Conservation (phyloP, 2,113 vertebrate genomes). For the Chiloscyllium plagiosum region DNA sequence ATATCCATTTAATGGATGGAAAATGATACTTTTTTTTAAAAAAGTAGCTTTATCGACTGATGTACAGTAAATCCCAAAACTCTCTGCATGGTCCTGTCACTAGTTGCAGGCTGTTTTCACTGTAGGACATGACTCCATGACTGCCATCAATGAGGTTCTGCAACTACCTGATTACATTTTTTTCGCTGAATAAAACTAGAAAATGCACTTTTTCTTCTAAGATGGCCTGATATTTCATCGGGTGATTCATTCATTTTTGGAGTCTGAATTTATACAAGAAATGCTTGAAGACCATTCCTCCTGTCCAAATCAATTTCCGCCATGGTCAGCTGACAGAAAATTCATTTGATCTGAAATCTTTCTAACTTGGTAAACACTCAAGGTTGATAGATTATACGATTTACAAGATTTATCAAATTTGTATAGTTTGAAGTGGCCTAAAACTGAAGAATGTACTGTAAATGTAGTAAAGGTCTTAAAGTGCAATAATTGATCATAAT, state of each 20-base stretch:
- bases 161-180: neutral
- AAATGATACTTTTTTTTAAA: neutral
- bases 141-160: neutral
- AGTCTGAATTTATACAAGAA: neutral
- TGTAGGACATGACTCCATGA: neutral
- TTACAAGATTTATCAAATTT: neutral
- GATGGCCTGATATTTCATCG: neutral
- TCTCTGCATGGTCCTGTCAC: neutral
- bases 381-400: neutral
- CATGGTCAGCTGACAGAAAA: neutral
- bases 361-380: neutral
- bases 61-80: neutral
- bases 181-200: neutral
- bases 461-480: neutral
- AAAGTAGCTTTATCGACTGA: neutral
- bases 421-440: neutral
- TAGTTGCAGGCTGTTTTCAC: neutral
- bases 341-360: neutral
- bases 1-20: neutral
- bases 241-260: no score
- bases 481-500: slow-evolving; percentile 18
- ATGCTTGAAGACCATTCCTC: neutral
- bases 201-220: no score
- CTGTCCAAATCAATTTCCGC: neutral
- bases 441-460: slow-evolving; percentile 20